Base-by-base conservation (phyloP, 2,888 invertebrate genomes). In the Chaitophorus viminalis region DNA sequence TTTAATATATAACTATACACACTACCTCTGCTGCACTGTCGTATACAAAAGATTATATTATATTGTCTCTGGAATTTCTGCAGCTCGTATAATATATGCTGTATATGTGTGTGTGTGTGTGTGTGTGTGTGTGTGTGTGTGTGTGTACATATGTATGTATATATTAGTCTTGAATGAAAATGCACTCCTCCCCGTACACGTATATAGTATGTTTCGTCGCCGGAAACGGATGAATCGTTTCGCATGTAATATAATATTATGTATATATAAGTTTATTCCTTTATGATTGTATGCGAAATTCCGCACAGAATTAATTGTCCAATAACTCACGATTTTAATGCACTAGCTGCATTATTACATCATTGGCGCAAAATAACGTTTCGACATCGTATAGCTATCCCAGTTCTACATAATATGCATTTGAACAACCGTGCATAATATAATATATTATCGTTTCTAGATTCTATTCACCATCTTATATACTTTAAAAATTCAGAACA, bases 241-340 rank as follows among this genome's bases (percentile, higher is more conserved):
- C 33, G 31, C 31, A 21, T 52, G 25, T 36, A 14, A 29, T 72
- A 33, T n/a, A n/a, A n/a, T n/a, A n/a, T n/a, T n/a, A 36, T 14
- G 2, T 54, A 54, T 74, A 60, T 60, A 60, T 21, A 25, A 5
- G 21, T 25, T 21, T 82, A 39, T 60, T 74, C 25, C 72, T n/a
- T 82, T 21, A 33, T 8, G 70, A 70, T 68, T 25, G 25, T 25
- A 52, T 29, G 21, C 54, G 74, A 39, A 85, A 85, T 85, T 85
- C 77, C 76, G 25, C 33, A 18, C 33, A 21, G 46, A 85, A 85
- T 85, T 85, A 85, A 85, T 85, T 68, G 77, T 85, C 54, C 68
- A 68, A 85, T 85, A 85, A 85, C 21, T 84, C 84, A 84, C 76
- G 39, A 39, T 76, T 68, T 84, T 65, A 84, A 76, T 65, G 68